These are phyloP conservation scores for Saccopteryx leptura DNA, from an alignment of 2,113 vertebrate species.

Conservation along the genomic window DNA sequence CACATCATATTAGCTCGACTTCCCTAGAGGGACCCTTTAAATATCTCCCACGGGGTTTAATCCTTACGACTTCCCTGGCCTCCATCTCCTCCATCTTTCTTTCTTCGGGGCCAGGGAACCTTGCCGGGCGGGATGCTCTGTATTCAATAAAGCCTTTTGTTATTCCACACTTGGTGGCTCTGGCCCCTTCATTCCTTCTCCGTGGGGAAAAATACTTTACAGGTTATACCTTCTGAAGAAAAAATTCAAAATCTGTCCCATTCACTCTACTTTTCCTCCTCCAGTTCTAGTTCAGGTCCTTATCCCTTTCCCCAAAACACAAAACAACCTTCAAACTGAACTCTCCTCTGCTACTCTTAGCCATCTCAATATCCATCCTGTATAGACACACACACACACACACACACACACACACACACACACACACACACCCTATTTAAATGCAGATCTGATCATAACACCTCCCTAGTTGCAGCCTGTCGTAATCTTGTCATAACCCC, in stretches of 20 bases:
- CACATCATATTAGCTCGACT: no score
- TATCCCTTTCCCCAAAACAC: not conserved
- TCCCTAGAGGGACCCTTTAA: no score
- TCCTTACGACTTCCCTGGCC: no score
- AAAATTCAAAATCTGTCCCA: not conserved
- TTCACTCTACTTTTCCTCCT: not conserved
- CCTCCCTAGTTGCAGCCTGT: accelerated
- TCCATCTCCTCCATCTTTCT: no score
- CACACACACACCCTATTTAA: not conserved
- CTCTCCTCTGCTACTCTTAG: not conserved
- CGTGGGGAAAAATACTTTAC: no score
- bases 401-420: no score
- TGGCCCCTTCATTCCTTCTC: no score
- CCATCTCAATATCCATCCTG: not conserved
- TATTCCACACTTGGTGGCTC: no score
- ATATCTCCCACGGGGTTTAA: no score
- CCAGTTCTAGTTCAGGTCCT: not conserved
- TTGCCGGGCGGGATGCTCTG: no score
- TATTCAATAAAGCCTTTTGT: no score
- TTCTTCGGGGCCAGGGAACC: no score
- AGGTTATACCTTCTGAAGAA: not conserved
- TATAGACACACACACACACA: not conserved
- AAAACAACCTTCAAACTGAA: not conserved
- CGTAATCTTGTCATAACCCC: not conserved
- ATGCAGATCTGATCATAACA: not conserved